Conservation (phyloP, 1,140 invertebrate species). For the Mycetomoellerius zeteki region DNA sequence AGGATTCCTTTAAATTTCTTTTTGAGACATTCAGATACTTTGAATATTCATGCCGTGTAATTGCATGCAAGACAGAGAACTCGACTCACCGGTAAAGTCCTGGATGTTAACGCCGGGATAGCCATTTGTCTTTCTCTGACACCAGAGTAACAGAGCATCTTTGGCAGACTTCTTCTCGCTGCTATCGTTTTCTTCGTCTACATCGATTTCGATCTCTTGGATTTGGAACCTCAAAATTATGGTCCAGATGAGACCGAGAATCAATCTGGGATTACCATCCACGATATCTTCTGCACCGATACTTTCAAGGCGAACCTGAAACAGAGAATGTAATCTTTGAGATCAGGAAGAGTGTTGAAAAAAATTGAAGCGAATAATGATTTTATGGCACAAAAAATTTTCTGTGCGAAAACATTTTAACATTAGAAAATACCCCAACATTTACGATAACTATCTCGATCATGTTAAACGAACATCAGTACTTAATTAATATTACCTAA, state of each 20-base stretch:
- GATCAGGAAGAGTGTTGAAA: neutral
- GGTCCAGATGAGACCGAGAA: slow-evolving; percentile 99
- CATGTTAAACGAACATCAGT: neutral
- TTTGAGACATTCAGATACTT: neutral
- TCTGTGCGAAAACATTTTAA: neutral
- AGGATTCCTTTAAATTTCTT: neutral
- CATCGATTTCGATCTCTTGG: slow-evolving; percentile 99
- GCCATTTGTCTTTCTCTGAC: slow-evolving; percentile 98
- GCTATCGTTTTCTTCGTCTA: slow-evolving; percentile 98
- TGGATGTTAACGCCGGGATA: slow-evolving; percentile 96
- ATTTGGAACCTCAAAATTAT: slow-evolving; percentile 99
- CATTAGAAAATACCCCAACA: neutral
- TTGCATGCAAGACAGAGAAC: slow-evolving; percentile 21
- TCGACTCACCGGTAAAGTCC: slow-evolving; percentile 88
- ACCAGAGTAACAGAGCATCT: slow-evolving; percentile 99
- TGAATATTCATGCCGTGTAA: slow-evolving; percentile 46
- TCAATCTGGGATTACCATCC: slow-evolving; percentile 98
- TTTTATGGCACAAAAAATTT: neutral
- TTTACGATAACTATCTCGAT: neutral
- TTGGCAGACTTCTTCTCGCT: slow-evolving; percentile 99
- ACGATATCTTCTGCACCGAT: slow-evolving; percentile 99
- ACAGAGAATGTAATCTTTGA: slow-evolving; percentile 52
- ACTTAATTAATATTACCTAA: neutral
- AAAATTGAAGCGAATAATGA: too few relatives aligned
- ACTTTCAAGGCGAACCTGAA: slow-evolving; percentile 97